Conservation (phyloP, 2,797 vertebrate species). For the Pygocentrus nattereri region DNA sequence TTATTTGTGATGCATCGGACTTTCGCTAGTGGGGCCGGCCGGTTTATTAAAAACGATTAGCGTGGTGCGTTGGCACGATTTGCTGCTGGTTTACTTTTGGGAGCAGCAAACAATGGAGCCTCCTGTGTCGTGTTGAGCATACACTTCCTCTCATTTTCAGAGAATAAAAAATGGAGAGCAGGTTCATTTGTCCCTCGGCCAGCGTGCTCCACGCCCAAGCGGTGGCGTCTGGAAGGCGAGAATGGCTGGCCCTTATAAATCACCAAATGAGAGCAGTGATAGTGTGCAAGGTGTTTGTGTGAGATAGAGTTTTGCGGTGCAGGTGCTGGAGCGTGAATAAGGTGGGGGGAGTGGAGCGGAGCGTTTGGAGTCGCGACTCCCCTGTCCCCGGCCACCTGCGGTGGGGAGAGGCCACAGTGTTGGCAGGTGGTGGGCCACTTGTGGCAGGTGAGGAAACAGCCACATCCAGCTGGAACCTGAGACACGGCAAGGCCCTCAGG, state of each 20-base stretch:
- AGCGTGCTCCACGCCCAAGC: conserved; percentile 43
- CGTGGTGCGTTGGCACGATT: conserved; percentile 12
- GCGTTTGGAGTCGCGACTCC: conserved; percentile 69
- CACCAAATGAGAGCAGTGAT: conserved; percentile 69
- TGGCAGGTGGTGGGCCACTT: conserved; percentile 67
- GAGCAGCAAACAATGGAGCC: conserved; percentile 35
- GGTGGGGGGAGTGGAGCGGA: conserved; percentile 50
- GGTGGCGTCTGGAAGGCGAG: conserved; percentile 56
- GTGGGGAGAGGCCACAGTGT: conserved; percentile 42
- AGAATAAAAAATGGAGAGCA: conserved; percentile 46
- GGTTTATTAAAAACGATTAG: conserved; percentile 35
- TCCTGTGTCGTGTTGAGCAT: conserved; percentile 36
- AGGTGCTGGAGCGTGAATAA: conserved; percentile 69
- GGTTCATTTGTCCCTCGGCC: conserved; percentile 52
- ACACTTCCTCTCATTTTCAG: conserved; percentile 49
- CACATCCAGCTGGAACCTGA: conserved; percentile 65
- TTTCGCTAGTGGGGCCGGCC: not conserved
- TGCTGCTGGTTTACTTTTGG: conserved; percentile 38
- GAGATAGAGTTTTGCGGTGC: conserved; percentile 73
- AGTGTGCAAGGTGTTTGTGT: conserved; percentile 74
- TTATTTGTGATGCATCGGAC: conserved; percentile 19
- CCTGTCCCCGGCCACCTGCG: conserved; percentile 69
- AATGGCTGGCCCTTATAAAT: conserved; percentile 66
- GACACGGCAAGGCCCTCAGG: conserved; percentile 35
- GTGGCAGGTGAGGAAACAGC: conserved; percentile 68